Percentiles rank a stretch among this genome's conserved stretches.
Evolutionary conservation across 1,140 invertebrate species (phyloP).

Genomic region (Panagrolaimus sp.): DNA sequence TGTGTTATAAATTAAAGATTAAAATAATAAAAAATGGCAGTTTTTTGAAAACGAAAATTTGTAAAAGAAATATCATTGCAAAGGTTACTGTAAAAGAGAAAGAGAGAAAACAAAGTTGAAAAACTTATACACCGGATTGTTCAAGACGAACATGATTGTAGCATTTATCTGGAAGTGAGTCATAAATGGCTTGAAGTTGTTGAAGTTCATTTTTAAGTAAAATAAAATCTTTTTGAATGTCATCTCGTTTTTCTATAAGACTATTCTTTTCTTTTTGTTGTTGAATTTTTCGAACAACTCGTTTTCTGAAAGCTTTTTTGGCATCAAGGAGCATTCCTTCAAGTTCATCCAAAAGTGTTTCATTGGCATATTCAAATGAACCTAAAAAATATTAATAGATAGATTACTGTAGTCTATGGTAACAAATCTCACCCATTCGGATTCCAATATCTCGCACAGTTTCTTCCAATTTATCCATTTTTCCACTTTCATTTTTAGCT

Average conservation of each 20-base stretch:
- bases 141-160: slow-evolving; percentile 1
- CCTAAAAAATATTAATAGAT: background rate
- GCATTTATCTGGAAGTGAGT: slow-evolving; percentile 8
- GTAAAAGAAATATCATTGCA: too few species aligned
- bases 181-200: background rate
- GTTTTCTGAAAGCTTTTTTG: background rate
- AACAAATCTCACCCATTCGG: background rate
- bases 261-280: background rate
- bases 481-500: too few species aligned
- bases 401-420: background rate
- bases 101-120: too few species aligned
- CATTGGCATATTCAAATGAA: background rate
- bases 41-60: too few species aligned
- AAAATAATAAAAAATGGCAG: too few species aligned
- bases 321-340: background rate
- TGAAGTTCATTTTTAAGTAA: background rate
- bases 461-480: too few species aligned
- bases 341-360: background rate
- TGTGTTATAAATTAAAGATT: too few species aligned
- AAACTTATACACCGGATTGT: background rate
- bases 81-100: too few species aligned
- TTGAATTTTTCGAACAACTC: background rate
- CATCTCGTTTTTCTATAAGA: background rate
- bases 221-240: background rate
- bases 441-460: too few species aligned